Conservation (phyloP, 2,888 invertebrate species). For the Ophion costatus region DNA sequence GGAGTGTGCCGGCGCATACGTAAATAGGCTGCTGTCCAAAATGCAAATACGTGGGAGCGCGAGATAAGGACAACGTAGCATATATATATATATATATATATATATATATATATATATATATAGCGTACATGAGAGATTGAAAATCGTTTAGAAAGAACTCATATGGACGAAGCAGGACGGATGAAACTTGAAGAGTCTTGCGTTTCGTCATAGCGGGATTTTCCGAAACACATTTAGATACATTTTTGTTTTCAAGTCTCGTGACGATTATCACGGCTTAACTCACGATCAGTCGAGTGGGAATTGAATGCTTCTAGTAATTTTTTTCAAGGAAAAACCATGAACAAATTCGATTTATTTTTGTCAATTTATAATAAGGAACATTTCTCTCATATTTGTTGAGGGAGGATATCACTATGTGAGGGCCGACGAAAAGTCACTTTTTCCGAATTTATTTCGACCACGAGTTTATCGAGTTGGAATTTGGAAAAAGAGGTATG, state of each 20-base stretch:
- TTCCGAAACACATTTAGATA: background rate
- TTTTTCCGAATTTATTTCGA: no score
- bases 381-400: no score
- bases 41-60: slow-evolving; percentile 79
- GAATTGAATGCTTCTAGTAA: no score
- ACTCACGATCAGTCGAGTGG: no score
- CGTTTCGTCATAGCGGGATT: slow-evolving; percentile 22
- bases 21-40: slow-evolving; percentile 78
- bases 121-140: slow-evolving; percentile 54
- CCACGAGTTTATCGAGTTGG: no score
- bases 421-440: no score
- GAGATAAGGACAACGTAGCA: slow-evolving; percentile 76
- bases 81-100: slow-evolving; percentile 18
- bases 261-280: no score
- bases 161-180: slow-evolving; percentile 12
- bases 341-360: no score
- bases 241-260: background rate
- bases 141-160: slow-evolving; percentile 33
- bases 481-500: no score
- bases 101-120: slow-evolving; percentile 22
- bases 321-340: no score
- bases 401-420: no score
- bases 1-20: slow-evolving; percentile 80
- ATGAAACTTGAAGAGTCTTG: slow-evolving; percentile 24
- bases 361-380: no score